Base-by-base conservation (phyloP, 2,113 vertebrate species). In the Setophaga kirtlandii region DNA sequence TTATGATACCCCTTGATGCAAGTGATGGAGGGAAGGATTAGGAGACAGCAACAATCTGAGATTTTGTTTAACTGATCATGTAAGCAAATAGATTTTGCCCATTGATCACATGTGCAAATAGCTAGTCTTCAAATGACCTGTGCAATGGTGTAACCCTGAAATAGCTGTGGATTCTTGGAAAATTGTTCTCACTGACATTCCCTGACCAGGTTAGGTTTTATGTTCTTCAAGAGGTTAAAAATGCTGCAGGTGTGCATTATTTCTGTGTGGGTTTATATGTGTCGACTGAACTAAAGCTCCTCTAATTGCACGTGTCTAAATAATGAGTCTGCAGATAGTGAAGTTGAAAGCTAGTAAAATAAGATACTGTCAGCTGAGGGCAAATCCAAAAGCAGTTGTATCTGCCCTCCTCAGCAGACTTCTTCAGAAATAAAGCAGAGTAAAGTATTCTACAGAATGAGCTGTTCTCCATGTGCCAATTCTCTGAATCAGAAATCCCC, bases 361-460 rank as follows among this genome's bases (percentile, higher is more conserved):
- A 89, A 68, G 53, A 63, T 81, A 68, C 56, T 53, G 53, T 83
- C 85, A 86, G 76, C 44, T 71, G 85, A 92, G 73, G 83, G 53
- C 82, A 96, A 50, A 62, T 49, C n/a, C 60, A 73, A 62, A 87
- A 90, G 24, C 42, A 75, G 35, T 80, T 83, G 22, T 49, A 30
- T 90, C 50, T 91, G 63, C 69, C 49, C 55, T 90, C 52, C 44
- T 95, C 84, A 41, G 63, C 76, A 92, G 87, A 89, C 63, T 87
- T 80, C 31, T 44, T 87, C 41, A 65, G 58, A 91, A 78, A 62
- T 68, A 62, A 79, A 77, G 25, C 70, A 53, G 46, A 82, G 53
- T 42, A 62, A 87, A 68, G 16, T 58, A 76, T 77, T 86, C 52
- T 86, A 23, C 78, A 83, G 75, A 81, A 52, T 50, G 42, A 86